Evolutionary conservation across 2,113 vertebrate genomes (phyloP).

Genomic region (Neomonachus schauinslandi): DNA sequence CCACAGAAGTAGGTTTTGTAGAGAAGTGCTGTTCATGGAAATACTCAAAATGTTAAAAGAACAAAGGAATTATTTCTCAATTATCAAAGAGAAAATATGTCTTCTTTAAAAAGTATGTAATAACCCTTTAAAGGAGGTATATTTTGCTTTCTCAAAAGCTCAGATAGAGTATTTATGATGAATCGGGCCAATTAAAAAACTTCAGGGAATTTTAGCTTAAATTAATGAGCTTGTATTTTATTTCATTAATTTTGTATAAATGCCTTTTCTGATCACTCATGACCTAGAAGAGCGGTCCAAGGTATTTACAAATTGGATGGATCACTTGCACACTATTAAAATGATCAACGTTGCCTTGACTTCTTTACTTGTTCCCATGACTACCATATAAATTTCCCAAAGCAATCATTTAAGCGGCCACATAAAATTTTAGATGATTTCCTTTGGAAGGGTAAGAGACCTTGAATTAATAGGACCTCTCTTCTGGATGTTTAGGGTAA

Average conservation of each 20-base stretch:
- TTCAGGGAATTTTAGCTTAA: constrained; percentile 29
- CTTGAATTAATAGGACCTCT: constrained; percentile 76
- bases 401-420: constrained; percentile 74
- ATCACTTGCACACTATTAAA: constrained; percentile 73
- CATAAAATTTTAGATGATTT: constrained; percentile 82
- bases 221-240: constrained; percentile 62
- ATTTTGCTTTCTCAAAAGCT: neutral
- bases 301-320: constrained; percentile 79
- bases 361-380: constrained; percentile 79
- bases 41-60: neutral
- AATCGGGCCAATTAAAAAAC: constrained; percentile 45
- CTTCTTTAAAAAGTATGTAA: neutral
- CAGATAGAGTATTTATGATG: constrained; percentile 24
- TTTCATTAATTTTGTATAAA: constrained; percentile 69
- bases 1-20: neutral
- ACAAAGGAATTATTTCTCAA: neutral
- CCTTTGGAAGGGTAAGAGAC: constrained; percentile 77
- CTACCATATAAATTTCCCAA: constrained; percentile 79
- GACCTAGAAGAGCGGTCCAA: constrained; percentile 67
- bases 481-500: constrained; percentile 61
- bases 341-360: constrained; percentile 77
- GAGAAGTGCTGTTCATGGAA: neutral
- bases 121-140: neutral
- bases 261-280: constrained; percentile 67
- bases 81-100: constrained; percentile 17